Percentiles rank a stretch among this genome's conserved stretches.
Evolutionary conservation across 2,797 vertebrate species (phyloP).

Genomic region (Pristis pectinata): DNA sequence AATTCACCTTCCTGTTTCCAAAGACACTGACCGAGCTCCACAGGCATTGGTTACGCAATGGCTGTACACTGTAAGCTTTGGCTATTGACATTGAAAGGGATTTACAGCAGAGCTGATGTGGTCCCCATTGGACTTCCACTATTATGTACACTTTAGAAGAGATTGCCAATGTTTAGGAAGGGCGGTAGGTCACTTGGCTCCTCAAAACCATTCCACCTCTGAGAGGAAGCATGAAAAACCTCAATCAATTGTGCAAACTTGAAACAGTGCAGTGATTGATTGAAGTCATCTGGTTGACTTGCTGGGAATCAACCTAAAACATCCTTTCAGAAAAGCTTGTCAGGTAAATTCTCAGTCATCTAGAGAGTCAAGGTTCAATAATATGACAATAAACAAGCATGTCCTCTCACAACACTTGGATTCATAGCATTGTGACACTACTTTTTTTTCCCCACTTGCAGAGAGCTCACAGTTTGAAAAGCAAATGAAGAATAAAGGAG

Average conservation of each 20-base stretch:
- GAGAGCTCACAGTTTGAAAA: background rate
- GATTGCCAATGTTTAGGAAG: background rate
- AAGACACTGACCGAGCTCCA: background rate
- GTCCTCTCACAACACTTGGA: background rate
- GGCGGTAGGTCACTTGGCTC: background rate
- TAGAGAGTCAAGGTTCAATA: background rate
- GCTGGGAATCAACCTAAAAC: background rate
- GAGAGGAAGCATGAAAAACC: background rate
- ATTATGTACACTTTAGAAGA: background rate
- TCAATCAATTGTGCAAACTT: background rate
- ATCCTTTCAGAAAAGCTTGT: background rate
- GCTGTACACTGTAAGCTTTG: background rate
- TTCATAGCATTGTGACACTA: background rate
- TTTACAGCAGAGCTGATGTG: background rate
- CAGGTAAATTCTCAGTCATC: background rate
- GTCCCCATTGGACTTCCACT: background rate
- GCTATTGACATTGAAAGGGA: background rate
- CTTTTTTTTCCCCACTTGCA: background rate
- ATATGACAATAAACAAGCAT: background rate
- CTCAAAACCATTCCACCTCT: background rate
- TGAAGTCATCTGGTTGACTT: background rate
- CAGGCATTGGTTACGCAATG: no score
- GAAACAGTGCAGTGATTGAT: background rate
- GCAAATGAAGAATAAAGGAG: constrained; percentile 6
- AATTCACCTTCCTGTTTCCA: background rate